Percentiles rank a stretch among this genome's conserved stretches.
Evolutionary conservation across 2,888 invertebrate species (phyloP).

Genomic region (Melieria picta): DNA sequence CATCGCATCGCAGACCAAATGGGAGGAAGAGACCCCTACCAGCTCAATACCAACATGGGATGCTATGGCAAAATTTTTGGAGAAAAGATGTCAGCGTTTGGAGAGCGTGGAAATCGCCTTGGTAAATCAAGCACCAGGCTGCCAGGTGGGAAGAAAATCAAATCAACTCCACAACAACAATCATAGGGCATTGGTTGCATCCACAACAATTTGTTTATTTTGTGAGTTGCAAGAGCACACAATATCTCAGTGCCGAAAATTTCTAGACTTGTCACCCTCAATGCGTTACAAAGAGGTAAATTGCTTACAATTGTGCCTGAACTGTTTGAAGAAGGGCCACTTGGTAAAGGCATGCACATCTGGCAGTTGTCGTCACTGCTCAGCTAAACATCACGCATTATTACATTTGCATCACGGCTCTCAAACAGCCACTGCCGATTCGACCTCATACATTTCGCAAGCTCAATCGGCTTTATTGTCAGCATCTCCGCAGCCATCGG

Average conservation of each 20-base stretch:
- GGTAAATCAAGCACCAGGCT: too few relatives aligned
- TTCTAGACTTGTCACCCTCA: slow-evolving; percentile 5
- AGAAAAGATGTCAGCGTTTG: slow-evolving; percentile 33
- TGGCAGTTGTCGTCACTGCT: slow-evolving; percentile 21
- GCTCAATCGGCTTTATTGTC: background rate
- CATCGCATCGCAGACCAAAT: background rate
- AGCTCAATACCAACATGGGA: slow-evolving; percentile 33
- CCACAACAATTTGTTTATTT: slow-evolving; percentile 1
- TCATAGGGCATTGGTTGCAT: too few relatives aligned
- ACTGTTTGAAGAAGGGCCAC: slow-evolving; percentile 19
- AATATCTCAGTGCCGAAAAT: background rate
- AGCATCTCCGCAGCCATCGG: background rate
- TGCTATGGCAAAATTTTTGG: slow-evolving; percentile 29
- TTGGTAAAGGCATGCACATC: background rate
- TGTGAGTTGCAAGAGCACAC: slow-evolving; percentile 11
- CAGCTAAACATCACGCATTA: too few relatives aligned
- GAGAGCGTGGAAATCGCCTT: slow-evolving; percentile 26
- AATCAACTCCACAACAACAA: too few relatives aligned
- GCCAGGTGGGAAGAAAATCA: too few relatives aligned
- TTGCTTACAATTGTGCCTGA: slow-evolving; percentile 16
- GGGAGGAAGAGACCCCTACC: slow-evolving; percentile 24
- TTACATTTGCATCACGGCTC: background rate
- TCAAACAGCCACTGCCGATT: too few relatives aligned
- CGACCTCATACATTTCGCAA: background rate
- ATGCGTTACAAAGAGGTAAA: slow-evolving; percentile 23